Base-by-base conservation (phyloP, 1,140 invertebrate genomes). In the Brachionus angularis region DNA sequence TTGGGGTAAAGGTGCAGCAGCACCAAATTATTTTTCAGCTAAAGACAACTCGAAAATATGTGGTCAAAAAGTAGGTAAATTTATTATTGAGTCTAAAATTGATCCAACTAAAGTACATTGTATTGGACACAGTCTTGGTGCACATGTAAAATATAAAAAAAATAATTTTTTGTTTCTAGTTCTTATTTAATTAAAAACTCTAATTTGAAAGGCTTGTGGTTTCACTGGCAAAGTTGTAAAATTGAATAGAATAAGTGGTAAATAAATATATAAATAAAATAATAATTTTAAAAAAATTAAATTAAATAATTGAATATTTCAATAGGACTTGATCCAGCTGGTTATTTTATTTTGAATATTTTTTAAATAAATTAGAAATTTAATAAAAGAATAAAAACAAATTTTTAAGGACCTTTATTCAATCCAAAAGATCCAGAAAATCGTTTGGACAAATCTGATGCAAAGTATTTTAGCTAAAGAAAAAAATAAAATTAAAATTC, bases 41-140 rank as follows among this genome's bases (percentile, higher is more conserved):
- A 88, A 88, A 1, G 89, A 88, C 7, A 82, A 82, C 72, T 89
- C 88, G 0, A 82, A 89, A 76, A 83, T 91, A 7, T 89, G 91
- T 1, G 89, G 89, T n/a, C 84, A 90, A 31, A 89, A 91, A 81
- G 84, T 91, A 16, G 89, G 90, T 1, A 86, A 89, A 80, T 79
- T 84, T 12, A 49, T 72, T 33, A 61, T 67, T 2, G 27, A 23
- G 29, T 4, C 7, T 49, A 36, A 71, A 5, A 62, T 73, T 10
- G 72, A 74, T 39, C 73, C 73, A 44, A 25, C 33, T 5, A 21
- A 69, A 2, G 74, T 77, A 3, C 91, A 96, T 77, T 85, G 89
- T 46, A 91, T 95, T 73, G 93, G 91, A 0, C 92, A 96, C 80
- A 93, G 90, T 33, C 82, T 96, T 3, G 92, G 91, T 0, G 92